Evolutionary conservation across 37 sponge, comb jelly and placozoan species (phyloP).

Genomic region (Bolinopsis microptera): DNA sequence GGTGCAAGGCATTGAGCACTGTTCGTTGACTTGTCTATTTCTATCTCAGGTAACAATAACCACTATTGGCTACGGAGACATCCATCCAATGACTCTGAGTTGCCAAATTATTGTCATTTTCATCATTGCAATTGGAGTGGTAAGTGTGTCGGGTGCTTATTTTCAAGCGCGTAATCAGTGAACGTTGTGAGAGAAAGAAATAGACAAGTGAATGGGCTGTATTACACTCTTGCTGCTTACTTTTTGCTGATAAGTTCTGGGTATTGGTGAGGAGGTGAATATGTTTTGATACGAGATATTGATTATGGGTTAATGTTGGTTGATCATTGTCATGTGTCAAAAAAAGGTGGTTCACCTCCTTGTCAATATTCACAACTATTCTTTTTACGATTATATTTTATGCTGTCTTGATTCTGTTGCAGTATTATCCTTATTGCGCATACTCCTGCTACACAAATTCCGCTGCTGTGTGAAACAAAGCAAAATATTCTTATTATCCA

Average conservation of each 20-base stretch:
- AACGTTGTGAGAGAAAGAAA: neutral
- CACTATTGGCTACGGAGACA: conserved; percentile 32
- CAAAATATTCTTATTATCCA: too few relatives aligned
- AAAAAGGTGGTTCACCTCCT: too few relatives aligned
- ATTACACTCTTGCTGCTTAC: neutral
- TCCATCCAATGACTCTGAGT: neutral
- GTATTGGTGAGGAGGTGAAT: too few relatives aligned
- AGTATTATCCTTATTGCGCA: too few relatives aligned
- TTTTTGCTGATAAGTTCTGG: neutral
- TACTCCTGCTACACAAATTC: too few relatives aligned
- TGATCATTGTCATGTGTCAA: too few relatives aligned
- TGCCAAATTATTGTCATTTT: conserved; percentile 36
- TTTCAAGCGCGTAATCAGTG: neutral
- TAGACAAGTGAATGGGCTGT: neutral
- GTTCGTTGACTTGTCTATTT: conserved; percentile 45
- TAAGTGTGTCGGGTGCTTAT: conserved; percentile 9
- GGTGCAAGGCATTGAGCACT: neutral
- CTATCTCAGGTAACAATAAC: neutral
- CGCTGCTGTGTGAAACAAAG: too few relatives aligned
- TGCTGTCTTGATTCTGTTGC: too few relatives aligned
- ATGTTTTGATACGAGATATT: too few relatives aligned
- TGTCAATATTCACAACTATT: too few relatives aligned
- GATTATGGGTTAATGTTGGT: too few relatives aligned
- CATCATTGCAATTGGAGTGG: conserved; percentile 37
- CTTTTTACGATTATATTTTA: too few relatives aligned